phyloP scores from a whole-genome alignment of 2,113 vertebrate species.

The Aspidoscelis tigris region DNA sequence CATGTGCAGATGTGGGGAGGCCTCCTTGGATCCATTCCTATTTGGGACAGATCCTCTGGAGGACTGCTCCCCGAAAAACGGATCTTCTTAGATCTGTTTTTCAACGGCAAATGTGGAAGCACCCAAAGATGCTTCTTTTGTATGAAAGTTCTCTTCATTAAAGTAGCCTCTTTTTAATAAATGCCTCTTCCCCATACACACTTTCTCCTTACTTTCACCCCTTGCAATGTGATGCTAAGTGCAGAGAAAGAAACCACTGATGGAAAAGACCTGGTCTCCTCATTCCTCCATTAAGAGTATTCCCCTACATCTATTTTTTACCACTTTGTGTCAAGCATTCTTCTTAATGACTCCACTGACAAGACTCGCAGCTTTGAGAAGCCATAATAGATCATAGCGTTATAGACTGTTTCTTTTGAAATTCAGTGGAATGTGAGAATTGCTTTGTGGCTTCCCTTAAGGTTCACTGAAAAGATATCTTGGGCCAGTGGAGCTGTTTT shows the following conservation, averaged over 20 bases:
- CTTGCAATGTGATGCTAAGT: constrained; percentile 28
- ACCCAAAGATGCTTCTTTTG: background rate
- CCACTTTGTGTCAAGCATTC: constrained; percentile 29
- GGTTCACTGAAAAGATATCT: constrained; percentile 18
- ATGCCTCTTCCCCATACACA: constrained; percentile 11
- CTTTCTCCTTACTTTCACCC: constrained; percentile 5
- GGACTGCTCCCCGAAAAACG: too few relatives aligned
- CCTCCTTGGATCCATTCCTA: too few relatives aligned
- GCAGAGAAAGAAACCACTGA: background rate
- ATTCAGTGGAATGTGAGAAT: constrained; percentile 52
- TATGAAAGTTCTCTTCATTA: constrained; percentile 32
- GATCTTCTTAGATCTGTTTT: too few relatives aligned
- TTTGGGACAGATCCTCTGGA: too few relatives aligned
- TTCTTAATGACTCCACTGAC: constrained; percentile 27
- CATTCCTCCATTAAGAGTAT: background rate
- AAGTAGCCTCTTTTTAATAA: constrained; percentile 23
- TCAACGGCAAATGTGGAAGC: too few relatives aligned
- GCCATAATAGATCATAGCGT: constrained; percentile 40
- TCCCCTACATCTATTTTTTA: background rate
- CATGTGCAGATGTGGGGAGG: too few relatives aligned
- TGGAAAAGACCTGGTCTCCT: constrained; percentile 8
- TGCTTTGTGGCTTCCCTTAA: constrained; percentile 40
- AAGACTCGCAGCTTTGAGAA: constrained; percentile 30
- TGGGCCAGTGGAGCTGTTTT: background rate
- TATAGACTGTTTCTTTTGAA: constrained; percentile 41